A percentile compares a stretch with the other conserved stretches of the same genome.
phyloP scores from a whole-genome alignment of 2,113 vertebrate species.

The Planiliza haematocheilus region DNA sequence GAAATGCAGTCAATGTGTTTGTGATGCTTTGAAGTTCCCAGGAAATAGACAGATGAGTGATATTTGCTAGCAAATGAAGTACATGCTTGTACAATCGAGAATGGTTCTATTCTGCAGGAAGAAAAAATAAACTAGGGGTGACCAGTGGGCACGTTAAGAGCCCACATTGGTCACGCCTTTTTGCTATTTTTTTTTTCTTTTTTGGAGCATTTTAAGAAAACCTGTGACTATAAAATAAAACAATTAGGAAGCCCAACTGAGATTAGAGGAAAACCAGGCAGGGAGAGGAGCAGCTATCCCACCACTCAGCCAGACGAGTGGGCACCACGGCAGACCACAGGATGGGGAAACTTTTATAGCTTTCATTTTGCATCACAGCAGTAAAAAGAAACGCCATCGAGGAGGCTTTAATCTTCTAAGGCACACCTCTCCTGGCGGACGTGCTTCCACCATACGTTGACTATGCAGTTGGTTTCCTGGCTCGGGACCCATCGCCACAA shows the following conservation, averaged over 20 bases:
- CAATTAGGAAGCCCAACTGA: slow-evolving; percentile 23
- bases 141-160: too few species aligned
- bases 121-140: too few species aligned
- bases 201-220: slow-evolving; percentile 36
- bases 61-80: not conserved
- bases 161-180: too few species aligned
- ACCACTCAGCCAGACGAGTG: slow-evolving; percentile 14
- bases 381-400: slow-evolving; percentile 18
- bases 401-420: not conserved
- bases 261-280: slow-evolving; percentile 31
- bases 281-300: slow-evolving; percentile 17
- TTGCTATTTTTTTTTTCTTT: too few species aligned
- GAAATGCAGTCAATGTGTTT: not conserved
- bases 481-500: slow-evolving; percentile 28
- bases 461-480: slow-evolving; percentile 7
- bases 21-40: not conserved
- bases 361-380: slow-evolving; percentile 1
- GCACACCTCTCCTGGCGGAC: slow-evolving; percentile 1
- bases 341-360: not conserved
- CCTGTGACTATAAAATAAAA: not conserved
- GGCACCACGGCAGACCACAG: slow-evolving; percentile 39
- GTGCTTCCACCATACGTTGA: not conserved
- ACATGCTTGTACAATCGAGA: not conserved
- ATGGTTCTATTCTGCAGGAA: too few species aligned
- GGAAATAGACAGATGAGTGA: too few species aligned